Percentiles rank a stretch among this genome's conserved stretches.
phyloP scores from a whole-genome alignment of 1,140 invertebrate species.

The Trachymyrmex cornetzi region DNA sequence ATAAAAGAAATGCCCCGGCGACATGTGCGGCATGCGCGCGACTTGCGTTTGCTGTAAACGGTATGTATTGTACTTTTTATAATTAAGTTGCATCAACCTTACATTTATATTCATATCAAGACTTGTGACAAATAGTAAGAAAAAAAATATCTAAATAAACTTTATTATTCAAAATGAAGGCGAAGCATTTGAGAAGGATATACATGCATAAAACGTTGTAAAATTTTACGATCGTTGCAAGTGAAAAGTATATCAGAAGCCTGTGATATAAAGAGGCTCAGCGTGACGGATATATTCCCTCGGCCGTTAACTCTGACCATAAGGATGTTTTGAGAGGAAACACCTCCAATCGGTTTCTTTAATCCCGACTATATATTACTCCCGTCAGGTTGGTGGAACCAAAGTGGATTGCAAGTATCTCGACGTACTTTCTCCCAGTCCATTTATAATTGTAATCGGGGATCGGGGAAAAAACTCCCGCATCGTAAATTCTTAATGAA shows the following conservation, averaged over 20 bases:
- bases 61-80: not conserved
- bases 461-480: slow-evolving; percentile 44
- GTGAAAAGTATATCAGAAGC: slow-evolving; percentile 22
- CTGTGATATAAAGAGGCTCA: not conserved
- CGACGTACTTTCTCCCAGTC: slow-evolving; percentile 40
- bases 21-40: not conserved
- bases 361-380: slow-evolving; percentile 45
- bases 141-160: slow-evolving; percentile 4
- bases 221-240: slow-evolving; percentile 14
- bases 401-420: slow-evolving; percentile 39
- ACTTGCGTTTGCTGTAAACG: not conserved
- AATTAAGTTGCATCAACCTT: slow-evolving; percentile 6
- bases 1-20: not conserved
- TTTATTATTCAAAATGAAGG: not conserved
- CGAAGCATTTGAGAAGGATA: not conserved
- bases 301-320: slow-evolving; percentile 1
- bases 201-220: not conserved
- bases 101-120: not conserved
- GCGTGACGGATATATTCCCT: slow-evolving; percentile 39
- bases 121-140: not conserved
- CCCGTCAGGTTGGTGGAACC: not conserved
- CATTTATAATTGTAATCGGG: slow-evolving; percentile 69
- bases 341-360: slow-evolving; percentile 59
- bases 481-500: slow-evolving; percentile 29
- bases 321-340: slow-evolving; percentile 55